Base-by-base conservation (phyloP, 2,113 vertebrate genomes). In the Stegostoma tigrinum region DNA sequence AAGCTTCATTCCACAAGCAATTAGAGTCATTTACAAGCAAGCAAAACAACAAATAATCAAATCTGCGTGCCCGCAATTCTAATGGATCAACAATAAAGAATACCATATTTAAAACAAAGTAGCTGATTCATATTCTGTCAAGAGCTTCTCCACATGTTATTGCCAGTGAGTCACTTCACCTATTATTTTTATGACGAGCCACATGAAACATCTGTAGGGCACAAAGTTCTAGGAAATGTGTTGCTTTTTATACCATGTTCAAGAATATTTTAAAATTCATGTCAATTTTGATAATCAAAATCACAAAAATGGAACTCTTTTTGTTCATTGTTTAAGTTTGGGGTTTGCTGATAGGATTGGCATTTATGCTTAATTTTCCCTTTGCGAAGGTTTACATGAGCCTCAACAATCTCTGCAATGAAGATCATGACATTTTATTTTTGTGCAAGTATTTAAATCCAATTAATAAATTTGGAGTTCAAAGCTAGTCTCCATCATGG, bases 101-200 rank as follows among this genome's bases (percentile, higher is more conserved):
- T 52, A 12, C 68, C 94, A 72, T 42, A 52, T 72, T 72, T 83
- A 66, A 93, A 93, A 93, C 48, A 95, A 72, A 72, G 42, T 15
- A 72, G 94, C 94, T 95, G 93, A 94, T 30, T 72, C 93, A 94
- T 15, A 38, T 14, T 70, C 67, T 94, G 66, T 23, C 21, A 70
- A 94, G 66, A 70, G 93, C 38, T 42, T 70, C 67, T 94, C 70
- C 70, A 38, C 45, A 45, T 94, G 68, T 48, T 95, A 72, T 34
- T 34, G 48, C 10, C 24, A 45, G 45, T 95, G 94, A 95, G 68
- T 95, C 94, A 95, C 94, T 5, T 34, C 66, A 45, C 38, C 23
- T 10, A 93, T 72, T 75, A 48, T 48, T 75, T 30, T 95, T 52
- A 95, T 72, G 48, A 72, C 38, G 45, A 67, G 93, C 24, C 12